Evolutionary conservation across 2,797 vertebrate genomes (phyloP).

Genomic region (Enteromius paludinosus): DNA sequence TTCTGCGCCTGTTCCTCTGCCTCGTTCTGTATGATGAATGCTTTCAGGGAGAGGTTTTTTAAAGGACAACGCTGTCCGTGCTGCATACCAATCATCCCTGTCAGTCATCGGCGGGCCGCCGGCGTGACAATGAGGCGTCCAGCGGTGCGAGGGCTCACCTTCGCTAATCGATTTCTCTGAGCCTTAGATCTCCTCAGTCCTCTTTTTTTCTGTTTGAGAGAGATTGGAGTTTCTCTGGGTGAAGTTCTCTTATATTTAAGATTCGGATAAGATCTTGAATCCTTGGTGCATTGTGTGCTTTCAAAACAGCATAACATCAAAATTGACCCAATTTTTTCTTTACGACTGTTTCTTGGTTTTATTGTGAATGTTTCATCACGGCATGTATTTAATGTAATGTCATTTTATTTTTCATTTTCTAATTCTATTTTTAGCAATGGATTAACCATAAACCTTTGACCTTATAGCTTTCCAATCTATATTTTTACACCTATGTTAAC

Average conservation of each 20-base stretch:
- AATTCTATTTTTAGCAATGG: background rate
- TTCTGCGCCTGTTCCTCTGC: constrained; percentile 15
- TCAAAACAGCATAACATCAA: background rate
- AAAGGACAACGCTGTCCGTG: background rate
- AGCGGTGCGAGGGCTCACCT: constrained; percentile 25
- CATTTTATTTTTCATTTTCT: background rate
- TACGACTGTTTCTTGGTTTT: background rate
- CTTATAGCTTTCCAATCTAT: background rate
- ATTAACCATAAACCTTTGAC: background rate
- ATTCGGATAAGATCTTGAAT: background rate
- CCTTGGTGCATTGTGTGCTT: background rate
- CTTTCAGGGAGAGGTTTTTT: constrained; percentile 29
- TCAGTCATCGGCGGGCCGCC: constrained; percentile 12
- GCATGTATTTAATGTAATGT: background rate
- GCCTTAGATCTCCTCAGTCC: constrained; percentile 4
- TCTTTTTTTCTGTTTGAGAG: background rate
- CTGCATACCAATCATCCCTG: constrained; percentile 35
- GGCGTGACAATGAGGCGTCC: constrained; percentile 26
- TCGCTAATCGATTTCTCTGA: constrained; percentile 29
- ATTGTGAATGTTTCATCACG: background rate
- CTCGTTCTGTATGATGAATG: constrained; percentile 10
- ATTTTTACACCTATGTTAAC: background rate
- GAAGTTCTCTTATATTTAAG: background rate
- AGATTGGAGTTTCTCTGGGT: background rate
- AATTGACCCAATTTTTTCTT: background rate